Conservation (phyloP, 2,113 vertebrate genomes). For the Mus musculus region GRCm39 chr2:110571501-110572000, state of each 20-base stretch:
- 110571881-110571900: not conserved
- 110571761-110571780: not conserved
- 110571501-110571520: not conserved
- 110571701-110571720: not conserved
- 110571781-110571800: not conserved
- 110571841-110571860: not conserved
- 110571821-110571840: not conserved
- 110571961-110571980: not conserved
- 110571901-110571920: not conserved
- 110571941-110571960: not conserved
- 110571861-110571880: not conserved
- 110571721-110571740: not conserved
- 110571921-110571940: not conserved
- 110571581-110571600: not conserved
- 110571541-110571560: not conserved
- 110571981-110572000: not conserved
- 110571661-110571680: not conserved
- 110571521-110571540: not conserved
- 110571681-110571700: not conserved
- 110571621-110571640: not conserved
- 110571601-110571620: rapidly evolving
- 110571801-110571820: not conserved
- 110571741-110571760: not conserved
- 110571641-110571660: not conserved
- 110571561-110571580: not conserved